Conservation (phyloP, 1,140 invertebrate genomes). For the Hyles vespertilio region DNA sequence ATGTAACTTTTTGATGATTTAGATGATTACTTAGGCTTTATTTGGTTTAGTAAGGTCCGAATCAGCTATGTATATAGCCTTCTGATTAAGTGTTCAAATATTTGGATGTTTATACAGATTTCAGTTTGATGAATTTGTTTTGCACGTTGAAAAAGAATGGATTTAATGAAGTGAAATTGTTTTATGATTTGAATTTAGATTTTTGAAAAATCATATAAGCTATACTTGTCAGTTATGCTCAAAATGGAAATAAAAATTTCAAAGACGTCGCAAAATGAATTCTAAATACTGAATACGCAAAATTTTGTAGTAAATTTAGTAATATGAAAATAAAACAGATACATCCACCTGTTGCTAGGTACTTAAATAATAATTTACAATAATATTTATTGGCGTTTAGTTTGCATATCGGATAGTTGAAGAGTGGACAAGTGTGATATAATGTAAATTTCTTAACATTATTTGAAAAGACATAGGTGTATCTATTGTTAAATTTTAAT, state of each 20-base stretch:
- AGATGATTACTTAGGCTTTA: conserved; percentile 13
- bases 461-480: conserved; percentile 30
- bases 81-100: conserved; percentile 21
- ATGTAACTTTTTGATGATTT: neutral
- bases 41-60: conserved; percentile 16
- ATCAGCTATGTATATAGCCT: conserved; percentile 20
- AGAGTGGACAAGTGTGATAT: conserved; percentile 58
- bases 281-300: no score
- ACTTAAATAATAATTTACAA: conserved; percentile 16
- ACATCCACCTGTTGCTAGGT: conserved; percentile 32
- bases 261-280: no score
- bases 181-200: no score
- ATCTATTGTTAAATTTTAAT: conserved; percentile 33
- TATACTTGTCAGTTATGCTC: neutral
- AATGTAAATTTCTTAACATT: conserved; percentile 59
- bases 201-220: neutral
- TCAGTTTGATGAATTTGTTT: no score
- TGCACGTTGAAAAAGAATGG: no score
- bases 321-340: conserved; percentile 9
- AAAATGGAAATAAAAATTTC: no score
- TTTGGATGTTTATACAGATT: neutral
- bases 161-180: no score
- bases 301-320: no score
- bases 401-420: conserved; percentile 28
- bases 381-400: conserved; percentile 39